Evolutionary conservation across 1,140 invertebrate genomes (phyloP).

Genomic region (Anthonomus grandis): DNA sequence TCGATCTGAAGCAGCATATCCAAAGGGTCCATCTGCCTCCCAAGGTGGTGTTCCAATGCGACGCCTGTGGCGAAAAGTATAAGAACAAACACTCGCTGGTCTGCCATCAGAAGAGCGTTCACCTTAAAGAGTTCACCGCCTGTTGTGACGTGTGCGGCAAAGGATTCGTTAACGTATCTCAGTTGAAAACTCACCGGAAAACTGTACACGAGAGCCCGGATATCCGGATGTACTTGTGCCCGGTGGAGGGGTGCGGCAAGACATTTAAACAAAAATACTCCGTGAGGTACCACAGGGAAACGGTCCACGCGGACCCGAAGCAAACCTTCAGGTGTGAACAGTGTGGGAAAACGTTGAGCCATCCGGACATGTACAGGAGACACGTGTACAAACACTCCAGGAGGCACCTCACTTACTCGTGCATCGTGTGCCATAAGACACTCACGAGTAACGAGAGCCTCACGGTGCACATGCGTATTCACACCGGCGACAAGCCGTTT

Average conservation of each 20-base stretch:
- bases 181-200: slow-evolving; percentile 4
- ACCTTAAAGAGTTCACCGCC: slow-evolving; percentile 51
- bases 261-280: too few species aligned
- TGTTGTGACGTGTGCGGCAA: slow-evolving; percentile 34
- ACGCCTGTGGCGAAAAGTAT: slow-evolving; percentile 57
- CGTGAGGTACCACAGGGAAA: too few species aligned
- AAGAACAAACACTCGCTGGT: slow-evolving; percentile 62
- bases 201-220: background rate
- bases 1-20: slow-evolving; percentile 28
- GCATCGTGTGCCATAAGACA: slow-evolving; percentile 26
- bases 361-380: too few species aligned
- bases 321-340: slow-evolving; percentile 52
- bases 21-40: slow-evolving; percentile 18
- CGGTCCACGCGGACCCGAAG: background rate
- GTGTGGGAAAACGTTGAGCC: slow-evolving; percentile 57
- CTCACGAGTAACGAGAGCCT: slow-evolving; percentile 17
- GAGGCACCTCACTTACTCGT: too few species aligned
- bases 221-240: background rate
- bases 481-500: slow-evolving; percentile 62
- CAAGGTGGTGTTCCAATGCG: slow-evolving; percentile 37
- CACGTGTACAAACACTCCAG: too few species aligned
- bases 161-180: slow-evolving; percentile 30
- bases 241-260: slow-evolving; percentile 14
- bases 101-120: slow-evolving; percentile 57
- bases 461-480: slow-evolving; percentile 58